Percentiles rank a stretch among this genome's conserved stretches.
phyloP scores from a whole-genome alignment of 2,113 vertebrate species.

The Eurypyga helias region DNA sequence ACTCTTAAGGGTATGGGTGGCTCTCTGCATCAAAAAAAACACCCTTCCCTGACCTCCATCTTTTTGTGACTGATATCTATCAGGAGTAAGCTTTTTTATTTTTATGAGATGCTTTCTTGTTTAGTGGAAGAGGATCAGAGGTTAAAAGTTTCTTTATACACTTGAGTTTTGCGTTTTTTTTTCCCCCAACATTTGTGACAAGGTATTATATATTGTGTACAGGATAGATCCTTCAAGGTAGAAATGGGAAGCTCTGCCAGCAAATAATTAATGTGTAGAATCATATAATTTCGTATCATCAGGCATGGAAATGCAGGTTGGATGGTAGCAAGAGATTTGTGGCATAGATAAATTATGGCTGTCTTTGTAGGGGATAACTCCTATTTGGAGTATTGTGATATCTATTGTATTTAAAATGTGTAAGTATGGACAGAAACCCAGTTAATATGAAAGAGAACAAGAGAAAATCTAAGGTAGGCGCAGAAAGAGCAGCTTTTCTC shows the following conservation, averaged over 20 bases:
- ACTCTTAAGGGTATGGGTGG: neutral
- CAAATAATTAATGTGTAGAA: neutral
- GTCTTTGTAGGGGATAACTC: neutral
- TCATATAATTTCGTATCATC: neutral
- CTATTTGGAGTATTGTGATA: neutral
- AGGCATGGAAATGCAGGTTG: neutral
- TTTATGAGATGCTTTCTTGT: neutral
- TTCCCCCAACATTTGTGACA: neutral
- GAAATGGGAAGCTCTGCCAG: neutral
- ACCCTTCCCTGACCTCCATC: neutral
- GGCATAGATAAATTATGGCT: neutral
- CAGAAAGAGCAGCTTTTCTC: neutral
- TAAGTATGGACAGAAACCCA: neutral
- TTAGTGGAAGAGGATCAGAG: neutral
- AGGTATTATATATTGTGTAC: neutral
- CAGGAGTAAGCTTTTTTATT: neutral
- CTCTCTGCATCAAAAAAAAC: neutral
- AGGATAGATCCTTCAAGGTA: neutral
- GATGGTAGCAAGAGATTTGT: neutral
- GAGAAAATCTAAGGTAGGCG: neutral
- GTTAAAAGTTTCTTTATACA: neutral
- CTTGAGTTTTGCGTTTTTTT: neutral
- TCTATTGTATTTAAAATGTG: neutral
- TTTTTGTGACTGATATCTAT: neutral
- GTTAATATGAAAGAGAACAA: neutral